phyloP scores from a whole-genome alignment of 2,113 vertebrate species.

The Anarhynchus alexandrinus region DNA sequence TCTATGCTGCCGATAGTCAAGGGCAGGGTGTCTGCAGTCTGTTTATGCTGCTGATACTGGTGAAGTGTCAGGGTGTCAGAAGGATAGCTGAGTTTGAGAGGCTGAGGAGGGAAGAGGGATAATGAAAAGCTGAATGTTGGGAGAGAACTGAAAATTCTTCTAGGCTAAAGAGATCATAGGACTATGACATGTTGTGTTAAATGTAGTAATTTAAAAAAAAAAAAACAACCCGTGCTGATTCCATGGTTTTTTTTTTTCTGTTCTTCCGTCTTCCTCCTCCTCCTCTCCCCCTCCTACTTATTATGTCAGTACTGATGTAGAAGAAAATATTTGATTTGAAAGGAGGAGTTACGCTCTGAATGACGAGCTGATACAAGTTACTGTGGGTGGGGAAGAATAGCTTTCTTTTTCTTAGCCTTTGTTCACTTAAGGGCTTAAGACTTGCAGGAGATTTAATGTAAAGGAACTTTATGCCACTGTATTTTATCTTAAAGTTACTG shows the following conservation, averaged over 20 bases:
- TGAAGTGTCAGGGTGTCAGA: neutral
- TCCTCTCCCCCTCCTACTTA: neutral
- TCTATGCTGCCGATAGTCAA: neutral
- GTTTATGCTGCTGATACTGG: fast-evolving
- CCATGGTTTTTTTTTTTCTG: neutral
- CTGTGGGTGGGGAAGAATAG: neutral
- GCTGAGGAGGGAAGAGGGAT: neutral
- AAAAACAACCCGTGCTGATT: neutral
- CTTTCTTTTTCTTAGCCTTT: neutral
- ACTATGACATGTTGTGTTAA: neutral
- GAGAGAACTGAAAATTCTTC: neutral
- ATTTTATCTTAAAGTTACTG: neutral
- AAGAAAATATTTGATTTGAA: neutral
- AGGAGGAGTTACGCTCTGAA: slow-evolving; percentile 14
- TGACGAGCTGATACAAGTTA: neutral
- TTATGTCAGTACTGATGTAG: neutral
- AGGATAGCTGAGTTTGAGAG: neutral
- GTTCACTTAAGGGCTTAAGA: neutral
- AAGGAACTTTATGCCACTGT: slow-evolving; percentile 25
- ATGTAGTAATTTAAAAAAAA: neutral
- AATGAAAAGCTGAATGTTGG: neutral
- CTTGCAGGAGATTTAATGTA: neutral
- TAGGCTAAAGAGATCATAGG: neutral
- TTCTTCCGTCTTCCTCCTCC: neutral
- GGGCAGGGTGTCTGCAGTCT: neutral